Percentiles rank a stretch among this genome's conserved stretches.
These are phyloP conservation scores for Luidia sarsii DNA, from an alignment of 53 echinoderm and acorn worm genomes.

Conservation along the genomic window DNA sequence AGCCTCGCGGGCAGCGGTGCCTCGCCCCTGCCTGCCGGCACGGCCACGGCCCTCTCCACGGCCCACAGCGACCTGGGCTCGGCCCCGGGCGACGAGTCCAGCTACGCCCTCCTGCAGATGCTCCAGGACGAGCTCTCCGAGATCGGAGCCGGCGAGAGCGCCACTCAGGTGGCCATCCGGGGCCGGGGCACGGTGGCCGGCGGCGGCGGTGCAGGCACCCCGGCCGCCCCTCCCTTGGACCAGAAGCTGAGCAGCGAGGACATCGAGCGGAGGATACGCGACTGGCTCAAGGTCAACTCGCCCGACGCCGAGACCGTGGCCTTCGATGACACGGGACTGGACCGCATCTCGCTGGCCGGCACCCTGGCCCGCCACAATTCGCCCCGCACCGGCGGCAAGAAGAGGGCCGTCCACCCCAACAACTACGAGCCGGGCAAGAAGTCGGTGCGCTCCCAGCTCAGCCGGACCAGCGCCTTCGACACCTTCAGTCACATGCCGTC, in stretches of 20 bases:
- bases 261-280: conserved; percentile 86
- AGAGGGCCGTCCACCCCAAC: background rate
- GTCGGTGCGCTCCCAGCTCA: background rate
- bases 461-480: background rate
- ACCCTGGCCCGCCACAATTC: conserved; percentile 31
- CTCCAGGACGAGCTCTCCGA: conserved; percentile 89
- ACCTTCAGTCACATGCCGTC: conserved; percentile 43
- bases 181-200: background rate
- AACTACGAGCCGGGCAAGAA: background rate
- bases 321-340: conserved; percentile 29
- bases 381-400: too few species aligned
- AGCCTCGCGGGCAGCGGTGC: background rate
- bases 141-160: conserved; percentile 21
- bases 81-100: conserved; percentile 69
- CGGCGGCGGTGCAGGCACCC: background rate
- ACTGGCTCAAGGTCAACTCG: conserved; percentile 70
- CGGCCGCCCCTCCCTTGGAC: conserved; percentile 63
- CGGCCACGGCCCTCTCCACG: conserved; percentile 27
- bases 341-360: conserved; percentile 32
- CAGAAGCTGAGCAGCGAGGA: conserved; percentile 87
- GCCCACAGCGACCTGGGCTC: background rate
- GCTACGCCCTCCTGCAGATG: conserved; percentile 88
- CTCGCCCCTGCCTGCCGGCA: conserved; percentile 15
- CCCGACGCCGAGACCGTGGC: conserved; percentile 38
- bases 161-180: background rate